Conservation (phyloP, 2,113 vertebrate species). For the Pogonocichla stellata region DNA sequence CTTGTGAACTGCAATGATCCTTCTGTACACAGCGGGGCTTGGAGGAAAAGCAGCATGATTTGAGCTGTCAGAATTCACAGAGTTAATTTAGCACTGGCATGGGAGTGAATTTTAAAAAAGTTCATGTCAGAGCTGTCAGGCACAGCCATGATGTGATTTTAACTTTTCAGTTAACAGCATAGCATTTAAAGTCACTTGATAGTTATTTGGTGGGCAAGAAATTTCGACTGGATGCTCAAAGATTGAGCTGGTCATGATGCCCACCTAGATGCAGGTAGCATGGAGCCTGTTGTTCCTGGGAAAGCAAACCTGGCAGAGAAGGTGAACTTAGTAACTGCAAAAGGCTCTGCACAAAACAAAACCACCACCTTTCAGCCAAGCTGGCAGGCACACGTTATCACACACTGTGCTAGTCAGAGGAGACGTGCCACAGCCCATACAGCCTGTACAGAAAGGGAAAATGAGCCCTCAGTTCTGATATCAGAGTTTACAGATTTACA, state of each 20-base stretch:
- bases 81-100: not conserved
- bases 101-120: not conserved
- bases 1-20: not conserved
- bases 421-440: not conserved
- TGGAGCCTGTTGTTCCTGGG: not conserved
- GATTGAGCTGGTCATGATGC: not conserved
- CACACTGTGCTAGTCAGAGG: too few relatives aligned
- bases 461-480: not conserved
- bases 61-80: not conserved
- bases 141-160: not conserved
- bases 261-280: too few relatives aligned
- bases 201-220: not conserved
- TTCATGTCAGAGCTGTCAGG: not conserved
- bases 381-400: not conserved
- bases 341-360: not conserved
- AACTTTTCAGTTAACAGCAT: not conserved
- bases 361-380: not conserved
- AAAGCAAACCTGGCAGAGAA: not conserved
- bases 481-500: not conserved
- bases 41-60: not conserved
- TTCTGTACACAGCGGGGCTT: not conserved
- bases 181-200: not conserved
- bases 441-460: not conserved
- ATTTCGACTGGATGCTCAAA: not conserved
- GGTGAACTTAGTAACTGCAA: fast-evolving